Conservation (phyloP, 2,113 vertebrate species). For the Ammodramus savannarum region DNA sequence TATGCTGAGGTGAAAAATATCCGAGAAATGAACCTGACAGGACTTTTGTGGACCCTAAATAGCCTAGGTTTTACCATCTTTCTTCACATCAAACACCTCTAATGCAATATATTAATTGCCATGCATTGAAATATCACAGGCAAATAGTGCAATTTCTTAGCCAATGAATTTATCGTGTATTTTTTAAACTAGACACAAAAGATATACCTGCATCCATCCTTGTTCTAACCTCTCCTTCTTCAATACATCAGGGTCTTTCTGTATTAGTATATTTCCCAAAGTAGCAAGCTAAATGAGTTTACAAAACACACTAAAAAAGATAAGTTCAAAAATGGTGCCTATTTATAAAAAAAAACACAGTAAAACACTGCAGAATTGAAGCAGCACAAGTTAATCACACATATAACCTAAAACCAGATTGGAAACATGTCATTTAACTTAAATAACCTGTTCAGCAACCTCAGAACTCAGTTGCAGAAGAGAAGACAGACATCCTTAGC, state of each 20-base stretch:
- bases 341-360: background rate
- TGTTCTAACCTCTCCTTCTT: background rate
- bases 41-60: background rate
- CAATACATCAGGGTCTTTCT: background rate
- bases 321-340: background rate
- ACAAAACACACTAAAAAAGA: background rate
- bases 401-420: background rate
- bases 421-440: background rate
- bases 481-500: background rate
- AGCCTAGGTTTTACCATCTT: background rate
- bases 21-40: background rate
- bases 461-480: background rate
- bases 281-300: background rate
- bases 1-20: background rate
- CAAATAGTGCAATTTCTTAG: background rate
- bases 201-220: background rate
- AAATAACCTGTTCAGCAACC: background rate
- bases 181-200: background rate
- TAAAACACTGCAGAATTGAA: background rate
- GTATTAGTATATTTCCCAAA: background rate
- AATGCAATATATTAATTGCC: background rate
- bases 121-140: background rate
- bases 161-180: background rate
- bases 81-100: background rate
- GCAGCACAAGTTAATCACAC: background rate